Evolutionary conservation across 1,140 invertebrate species (phyloP).

Genomic region (Watersipora subatra): DNA sequence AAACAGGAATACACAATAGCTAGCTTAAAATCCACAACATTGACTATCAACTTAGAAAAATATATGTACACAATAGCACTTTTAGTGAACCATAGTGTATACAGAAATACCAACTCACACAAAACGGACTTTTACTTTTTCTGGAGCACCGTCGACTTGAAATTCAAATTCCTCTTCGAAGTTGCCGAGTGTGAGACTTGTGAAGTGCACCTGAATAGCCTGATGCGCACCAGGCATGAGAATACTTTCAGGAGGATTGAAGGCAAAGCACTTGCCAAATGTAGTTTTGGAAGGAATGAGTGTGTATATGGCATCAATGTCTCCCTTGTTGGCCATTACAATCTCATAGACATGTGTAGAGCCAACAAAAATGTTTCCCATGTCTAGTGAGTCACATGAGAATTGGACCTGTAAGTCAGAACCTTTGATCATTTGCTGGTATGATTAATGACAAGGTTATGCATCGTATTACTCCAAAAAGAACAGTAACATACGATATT

Average conservation of each 20-base stretch:
- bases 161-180: slow-evolving; percentile 37
- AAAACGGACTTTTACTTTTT: slow-evolving; percentile 26
- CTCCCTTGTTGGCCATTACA: slow-evolving; percentile 38
- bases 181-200: slow-evolving; percentile 31
- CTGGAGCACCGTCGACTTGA: slow-evolving; percentile 34
- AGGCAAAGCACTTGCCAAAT: slow-evolving; percentile 36
- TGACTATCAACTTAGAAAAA: no score
- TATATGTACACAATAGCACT: not conserved
- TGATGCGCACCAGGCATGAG: slow-evolving; percentile 38
- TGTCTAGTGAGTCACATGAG: slow-evolving; percentile 32
- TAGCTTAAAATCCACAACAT: no score
- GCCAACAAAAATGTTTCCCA: slow-evolving; percentile 40
- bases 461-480: no score
- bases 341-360: slow-evolving; percentile 38
- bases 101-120: slow-evolving; percentile 18
- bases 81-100: not conserved
- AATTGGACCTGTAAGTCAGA: slow-evolving; percentile 19
- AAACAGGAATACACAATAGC: slow-evolving; percentile 7
- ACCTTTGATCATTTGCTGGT: no score
- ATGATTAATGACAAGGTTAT: no score
- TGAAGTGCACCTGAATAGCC: slow-evolving; percentile 33
- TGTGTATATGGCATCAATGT: slow-evolving; percentile 39
- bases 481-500: no score
- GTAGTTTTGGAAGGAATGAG: slow-evolving; percentile 24
- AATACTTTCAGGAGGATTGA: slow-evolving; percentile 37